Evolutionary conservation across 2,888 invertebrate species (phyloP).

Genomic region (Acanthopleura granulata): DNA sequence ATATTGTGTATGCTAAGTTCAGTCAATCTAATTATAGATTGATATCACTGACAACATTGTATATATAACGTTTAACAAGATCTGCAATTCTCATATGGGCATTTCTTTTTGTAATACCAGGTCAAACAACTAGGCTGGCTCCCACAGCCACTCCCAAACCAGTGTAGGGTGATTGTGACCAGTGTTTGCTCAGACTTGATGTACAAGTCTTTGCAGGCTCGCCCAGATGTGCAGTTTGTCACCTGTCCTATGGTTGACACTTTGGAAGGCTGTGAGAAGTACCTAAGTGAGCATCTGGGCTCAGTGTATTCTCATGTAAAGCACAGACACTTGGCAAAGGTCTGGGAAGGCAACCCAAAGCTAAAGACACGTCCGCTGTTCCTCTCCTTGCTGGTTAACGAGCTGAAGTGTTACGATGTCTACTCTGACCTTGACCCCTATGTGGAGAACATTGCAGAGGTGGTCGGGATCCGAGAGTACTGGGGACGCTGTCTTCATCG

Average conservation of each 20-base stretch:
- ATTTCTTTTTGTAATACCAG: constrained; percentile 35
- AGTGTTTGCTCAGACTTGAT: constrained; percentile 58
- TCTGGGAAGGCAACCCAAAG: constrained; percentile 6
- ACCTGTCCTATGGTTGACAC: constrained; percentile 41
- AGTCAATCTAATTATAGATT: too few relatives aligned
- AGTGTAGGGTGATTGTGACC: constrained; percentile 59
- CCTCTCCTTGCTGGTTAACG: constrained; percentile 50
- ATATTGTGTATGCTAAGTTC: background rate
- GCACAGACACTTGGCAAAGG: background rate
- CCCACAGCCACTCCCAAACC: constrained; percentile 56
- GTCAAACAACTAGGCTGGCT: constrained; percentile 64
- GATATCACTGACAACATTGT: too few relatives aligned
- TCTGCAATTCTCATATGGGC: too few relatives aligned
- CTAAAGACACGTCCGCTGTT: constrained; percentile 44
- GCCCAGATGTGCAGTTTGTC: constrained; percentile 48
- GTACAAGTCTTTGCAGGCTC: constrained; percentile 42
- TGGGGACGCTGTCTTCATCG: constrained; percentile 53
- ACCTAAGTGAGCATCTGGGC: constrained; percentile 45
- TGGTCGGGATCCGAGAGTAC: constrained; percentile 52
- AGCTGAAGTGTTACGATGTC: constrained; percentile 50
- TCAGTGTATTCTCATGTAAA: background rate
- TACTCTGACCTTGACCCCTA: constrained; percentile 46
- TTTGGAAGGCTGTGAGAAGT: constrained; percentile 34
- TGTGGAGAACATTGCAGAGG: constrained; percentile 50
- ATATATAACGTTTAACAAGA: too few relatives aligned